Evolutionary conservation across 1,140 invertebrate genomes (phyloP).

Genomic region (Cotesia vestalis): DNA sequence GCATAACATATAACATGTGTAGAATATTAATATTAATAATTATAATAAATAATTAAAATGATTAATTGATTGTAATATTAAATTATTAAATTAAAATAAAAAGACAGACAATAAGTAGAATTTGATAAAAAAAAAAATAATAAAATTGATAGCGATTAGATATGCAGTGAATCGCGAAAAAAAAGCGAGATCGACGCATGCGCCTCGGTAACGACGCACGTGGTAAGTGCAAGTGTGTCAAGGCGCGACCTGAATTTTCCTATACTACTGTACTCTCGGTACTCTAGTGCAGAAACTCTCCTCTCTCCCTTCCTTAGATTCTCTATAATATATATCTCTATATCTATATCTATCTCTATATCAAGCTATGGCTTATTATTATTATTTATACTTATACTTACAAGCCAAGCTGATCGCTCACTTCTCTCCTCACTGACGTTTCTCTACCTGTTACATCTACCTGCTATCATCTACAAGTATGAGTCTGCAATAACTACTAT

Average conservation of each 20-base stretch:
- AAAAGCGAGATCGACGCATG: constrained; percentile 52
- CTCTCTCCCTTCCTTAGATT: constrained; percentile 41
- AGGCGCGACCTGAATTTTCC: constrained; percentile 68
- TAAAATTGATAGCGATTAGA: neutral
- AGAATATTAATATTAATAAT: too few species aligned
- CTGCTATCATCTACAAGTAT: neutral
- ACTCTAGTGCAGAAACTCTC: constrained; percentile 23
- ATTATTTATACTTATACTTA: neutral
- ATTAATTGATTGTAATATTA: too few species aligned
- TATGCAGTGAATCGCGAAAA: neutral
- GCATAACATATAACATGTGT: too few species aligned
- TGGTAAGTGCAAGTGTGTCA: constrained; percentile 67
- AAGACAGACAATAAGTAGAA: too few species aligned
- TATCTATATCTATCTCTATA: constrained; percentile 9
- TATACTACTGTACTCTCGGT: constrained; percentile 45
- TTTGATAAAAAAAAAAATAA: too few species aligned
- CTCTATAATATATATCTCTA: neutral
- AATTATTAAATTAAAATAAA: too few species aligned
- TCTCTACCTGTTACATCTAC: constrained; percentile 21
- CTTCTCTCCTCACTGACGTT: constrained; percentile 26
- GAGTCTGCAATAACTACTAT: neutral
- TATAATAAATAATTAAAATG: too few species aligned
- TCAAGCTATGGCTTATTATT: constrained; percentile 22
- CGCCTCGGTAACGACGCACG: constrained; percentile 59
- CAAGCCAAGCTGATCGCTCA: constrained; percentile 8